Base-by-base conservation (phyloP, 2,888 invertebrate species). In the Trissolcus brochymenae region DNA sequence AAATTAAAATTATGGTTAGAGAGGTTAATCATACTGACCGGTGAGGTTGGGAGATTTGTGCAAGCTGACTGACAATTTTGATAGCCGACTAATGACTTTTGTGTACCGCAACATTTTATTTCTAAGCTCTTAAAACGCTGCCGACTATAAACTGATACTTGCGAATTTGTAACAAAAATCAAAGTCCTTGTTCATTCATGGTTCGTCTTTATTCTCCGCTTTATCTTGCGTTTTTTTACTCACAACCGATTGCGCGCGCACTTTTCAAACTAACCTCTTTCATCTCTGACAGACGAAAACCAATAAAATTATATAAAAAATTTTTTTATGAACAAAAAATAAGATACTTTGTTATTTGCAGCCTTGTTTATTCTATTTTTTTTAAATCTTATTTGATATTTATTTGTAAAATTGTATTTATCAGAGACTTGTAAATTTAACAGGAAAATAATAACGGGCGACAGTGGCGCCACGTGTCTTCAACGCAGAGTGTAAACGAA, bases 31-130 rank as follows among this genome's bases (percentile, higher is more conserved):
- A 41, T 65, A 73, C 73, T 16, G 16, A 73, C 73, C 66, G 11
- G n/a, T 50, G 2, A 50, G 19, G 40, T 46, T 67, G 2, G 73
- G 51, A 13, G 40, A 2, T 17, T 74, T 74, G n/a, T 74, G 61
- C 14, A 74, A 57, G 51, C 67, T 61, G 43, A 74, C 83, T 19
- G 86, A 81, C 70, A 87, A 85, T 83, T 84, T 86, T 56, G 86
- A 84, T 74, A 88, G 79, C 79, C 84, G 86, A 72, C 86, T 85
- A 79, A 87, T 84, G 71, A 85, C 81, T 83, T 84, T 85, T 60
- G 86, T 82, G 78, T 82, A 87, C 76, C 85, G 85, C 80, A 89
- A 85, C 88, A 89, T 89, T 81, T 75, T 56, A 1, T 17, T 35
- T 66, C 21, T 16, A 53, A 46, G 14, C 64, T n/a, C n/a, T 25